Evolutionary conservation across 2,113 vertebrate species (phyloP), one percentile per base, ranked within the genome.

Genomic region (Cercopithecus mona): DNA sequence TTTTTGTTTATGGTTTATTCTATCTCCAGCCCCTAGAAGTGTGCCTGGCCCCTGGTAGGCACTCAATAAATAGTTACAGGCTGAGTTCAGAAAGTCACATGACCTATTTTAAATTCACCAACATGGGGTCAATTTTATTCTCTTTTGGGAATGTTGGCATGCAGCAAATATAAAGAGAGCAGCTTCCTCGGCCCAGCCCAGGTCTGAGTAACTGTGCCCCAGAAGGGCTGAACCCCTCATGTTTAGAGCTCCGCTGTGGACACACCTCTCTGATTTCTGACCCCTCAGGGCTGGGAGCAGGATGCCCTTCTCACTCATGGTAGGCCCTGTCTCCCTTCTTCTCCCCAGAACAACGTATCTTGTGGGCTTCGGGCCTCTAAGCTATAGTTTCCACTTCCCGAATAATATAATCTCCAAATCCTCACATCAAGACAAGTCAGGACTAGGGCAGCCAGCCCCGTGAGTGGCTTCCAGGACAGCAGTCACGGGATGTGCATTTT

Each of bases 1-100:
- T 8, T 64, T 88, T 76, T 52, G 18, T 12, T 45, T 61, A 3
- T 8, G 3, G 9, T 30, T 9, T 17, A 25, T n/a, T 72, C n/a
- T 73, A 11, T 55, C 23, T 25, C 13, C 32, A 11, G 40, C n/a
- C 85, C n/a, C 48, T 35, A 50, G 30, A 93, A 72, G 20, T 2
- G 1, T 5, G 3, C 23, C 23, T 16, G 3, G 17, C 11, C 9
- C 23, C 6, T 5, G 4, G 3, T 1, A 13, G 27, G 22, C 22
- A 8, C 50, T 87, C 86, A 61, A 14, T 13, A n/a, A 32, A 38
- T 27, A 35, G 55, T 8, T 45, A 30, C 1, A 18, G 72, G 40
- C 6, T 72, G 22, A 78, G 18, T 68, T 79, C 52, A 38, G 20
- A 30, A 81, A 61, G 40, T 45, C 80, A 96, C 18, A 0, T 18